Conservation (phyloP, 1,140 invertebrate genomes). For the Diploscapter pachys region DNA sequence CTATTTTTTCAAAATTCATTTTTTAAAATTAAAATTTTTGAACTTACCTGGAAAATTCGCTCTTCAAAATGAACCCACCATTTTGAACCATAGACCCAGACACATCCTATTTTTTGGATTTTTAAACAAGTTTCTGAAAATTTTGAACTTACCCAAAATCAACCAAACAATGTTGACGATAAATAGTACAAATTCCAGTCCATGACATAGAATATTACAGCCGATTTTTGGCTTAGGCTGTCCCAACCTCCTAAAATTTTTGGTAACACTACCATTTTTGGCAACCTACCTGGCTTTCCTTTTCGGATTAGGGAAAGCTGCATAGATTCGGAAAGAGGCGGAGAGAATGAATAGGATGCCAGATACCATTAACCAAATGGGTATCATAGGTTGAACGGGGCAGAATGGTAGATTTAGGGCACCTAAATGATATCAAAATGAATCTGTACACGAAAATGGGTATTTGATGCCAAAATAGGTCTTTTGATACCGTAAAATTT, state of each 20-base stretch:
- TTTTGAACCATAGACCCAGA: slow-evolving; percentile 34
- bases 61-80: slow-evolving; percentile 32
- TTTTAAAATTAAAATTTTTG: too few species aligned
- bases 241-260: too few species aligned
- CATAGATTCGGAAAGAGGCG: slow-evolving; percentile 26
- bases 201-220: slow-evolving; percentile 15
- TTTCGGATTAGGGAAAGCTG: slow-evolving; percentile 22
- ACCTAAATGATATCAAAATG: slow-evolving; percentile 4
- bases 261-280: neutral
- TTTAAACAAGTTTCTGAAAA: neutral
- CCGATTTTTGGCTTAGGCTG: neutral
- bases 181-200: slow-evolving; percentile 13
- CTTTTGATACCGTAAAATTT: neutral
- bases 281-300: neutral
- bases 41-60: slow-evolving; percentile 25
- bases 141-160: slow-evolving; percentile 20
- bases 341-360: slow-evolving; percentile 36
- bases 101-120: slow-evolving; percentile 27
- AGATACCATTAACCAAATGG: slow-evolving; percentile 31
- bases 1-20: too few species aligned
- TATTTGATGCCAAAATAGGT: neutral
- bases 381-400: slow-evolving; percentile 35
- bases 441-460: too few species aligned
- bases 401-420: slow-evolving; percentile 36
- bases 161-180: slow-evolving; percentile 29